phyloP scores from a whole-genome alignment of 2,113 vertebrate species.

The Oncorhynchus gorbuscha region DNA sequence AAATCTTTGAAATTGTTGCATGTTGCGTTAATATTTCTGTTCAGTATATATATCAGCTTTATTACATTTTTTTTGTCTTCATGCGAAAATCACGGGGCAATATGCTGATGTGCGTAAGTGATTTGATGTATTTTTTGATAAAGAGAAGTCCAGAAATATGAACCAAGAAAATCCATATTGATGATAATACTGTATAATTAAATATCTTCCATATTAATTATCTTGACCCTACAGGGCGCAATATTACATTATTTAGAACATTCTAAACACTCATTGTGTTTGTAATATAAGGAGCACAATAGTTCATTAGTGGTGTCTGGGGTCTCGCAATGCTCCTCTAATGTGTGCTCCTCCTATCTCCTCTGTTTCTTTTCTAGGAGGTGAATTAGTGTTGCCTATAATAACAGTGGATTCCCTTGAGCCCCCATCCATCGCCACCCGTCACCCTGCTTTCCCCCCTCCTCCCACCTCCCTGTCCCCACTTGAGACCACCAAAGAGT shows the following conservation, averaged over 20 bases:
- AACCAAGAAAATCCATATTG: constrained; percentile 5
- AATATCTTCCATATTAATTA: constrained; percentile 12
- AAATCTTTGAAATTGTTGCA: constrained; percentile 47
- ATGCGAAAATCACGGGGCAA: constrained; percentile 83
- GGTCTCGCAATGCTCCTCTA: constrained; percentile 52
- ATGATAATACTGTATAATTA: neutral
- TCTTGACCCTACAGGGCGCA: neutral
- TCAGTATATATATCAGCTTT: constrained; percentile 70
- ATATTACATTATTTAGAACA: constrained; percentile 17
- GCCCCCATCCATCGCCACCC: constrained; percentile 89
- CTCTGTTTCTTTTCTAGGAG: constrained; percentile 83
- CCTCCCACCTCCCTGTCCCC: constrained; percentile 86
- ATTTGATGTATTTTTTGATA: constrained; percentile 79
- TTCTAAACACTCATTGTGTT: constrained; percentile 33
- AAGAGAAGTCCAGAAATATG: constrained; percentile 51
- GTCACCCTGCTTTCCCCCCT: constrained; percentile 87
- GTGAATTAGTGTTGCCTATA: constrained; percentile 95
- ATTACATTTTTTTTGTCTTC: constrained; percentile 79
- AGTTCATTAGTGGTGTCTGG: constrained; percentile 20
- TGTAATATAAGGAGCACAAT: constrained; percentile 32
- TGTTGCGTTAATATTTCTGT: constrained; percentile 47
- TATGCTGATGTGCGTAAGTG: constrained; percentile 84
- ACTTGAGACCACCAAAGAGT: constrained; percentile 88
- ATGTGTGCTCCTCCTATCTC: constrained; percentile 65
- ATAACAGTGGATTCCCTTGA: constrained; percentile 95